These are phyloP conservation scores for Fregetta grallaria DNA, from an alignment of 2,113 vertebrate genomes.

Conservation along the genomic window DNA sequence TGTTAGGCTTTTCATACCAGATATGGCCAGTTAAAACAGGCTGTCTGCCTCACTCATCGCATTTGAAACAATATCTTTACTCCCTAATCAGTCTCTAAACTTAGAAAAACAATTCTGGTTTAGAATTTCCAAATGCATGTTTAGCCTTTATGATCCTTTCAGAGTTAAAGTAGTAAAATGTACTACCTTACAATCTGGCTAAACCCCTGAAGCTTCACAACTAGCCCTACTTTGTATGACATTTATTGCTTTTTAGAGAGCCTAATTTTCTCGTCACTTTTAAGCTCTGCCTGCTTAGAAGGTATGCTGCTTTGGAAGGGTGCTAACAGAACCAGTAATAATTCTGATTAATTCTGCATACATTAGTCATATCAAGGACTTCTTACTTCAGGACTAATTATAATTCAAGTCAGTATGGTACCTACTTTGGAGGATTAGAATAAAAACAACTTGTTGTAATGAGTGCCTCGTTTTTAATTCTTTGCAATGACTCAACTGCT, in stretches of 20 bases:
- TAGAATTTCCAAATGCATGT: conserved; percentile 51
- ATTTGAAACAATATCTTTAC: conserved; percentile 43
- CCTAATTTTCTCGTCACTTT: conserved; percentile 47
- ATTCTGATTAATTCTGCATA: conserved; percentile 66
- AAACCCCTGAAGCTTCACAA: conserved; percentile 2
- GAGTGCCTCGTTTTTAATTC: conserved; percentile 6
- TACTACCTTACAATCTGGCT: conserved; percentile 25
- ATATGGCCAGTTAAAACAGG: not conserved
- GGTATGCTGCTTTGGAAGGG: conserved; percentile 33
- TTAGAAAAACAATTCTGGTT: conserved; percentile 56
- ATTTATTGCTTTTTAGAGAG: conserved; percentile 16
- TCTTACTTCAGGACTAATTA: conserved; percentile 66
- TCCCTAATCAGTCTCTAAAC: conserved; percentile 30
- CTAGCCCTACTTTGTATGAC: conserved; percentile 24
- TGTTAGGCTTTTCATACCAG: not conserved
- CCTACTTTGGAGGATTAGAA: conserved; percentile 62
- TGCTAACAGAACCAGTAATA: conserved; percentile 51
- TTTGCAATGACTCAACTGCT: conserved; percentile 37
- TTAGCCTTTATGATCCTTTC: conserved; percentile 63
- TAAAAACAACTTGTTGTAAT: conserved; percentile 56
- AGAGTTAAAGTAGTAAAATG: conserved; percentile 47
- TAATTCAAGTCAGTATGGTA: conserved; percentile 62
- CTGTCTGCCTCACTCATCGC: not conserved
- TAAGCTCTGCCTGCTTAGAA: conserved; percentile 27
- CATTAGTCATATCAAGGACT: conserved; percentile 46